Conservation (phyloP, 2,113 vertebrate genomes). For the Sylvicapra grimmia region DNA sequence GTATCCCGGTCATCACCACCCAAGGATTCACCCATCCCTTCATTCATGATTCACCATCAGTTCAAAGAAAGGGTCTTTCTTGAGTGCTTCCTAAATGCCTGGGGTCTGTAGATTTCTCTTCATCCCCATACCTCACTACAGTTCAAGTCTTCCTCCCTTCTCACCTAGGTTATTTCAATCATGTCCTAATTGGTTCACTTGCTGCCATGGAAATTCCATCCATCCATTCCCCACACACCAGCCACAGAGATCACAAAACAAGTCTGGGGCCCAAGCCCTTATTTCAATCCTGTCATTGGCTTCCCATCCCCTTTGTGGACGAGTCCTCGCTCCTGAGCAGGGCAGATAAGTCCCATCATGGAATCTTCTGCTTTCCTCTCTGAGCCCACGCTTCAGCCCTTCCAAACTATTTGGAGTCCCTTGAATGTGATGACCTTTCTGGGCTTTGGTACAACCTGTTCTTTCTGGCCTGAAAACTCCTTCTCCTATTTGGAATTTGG, state of each 20-base stretch:
- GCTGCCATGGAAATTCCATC: neutral
- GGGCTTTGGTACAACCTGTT: neutral
- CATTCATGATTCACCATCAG: neutral
- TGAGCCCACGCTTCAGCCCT: accelerated
- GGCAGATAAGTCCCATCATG: neutral
- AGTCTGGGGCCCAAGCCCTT: neutral
- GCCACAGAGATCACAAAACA: neutral
- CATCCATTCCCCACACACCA: neutral
- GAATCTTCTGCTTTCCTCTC: neutral
- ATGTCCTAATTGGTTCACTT: neutral
- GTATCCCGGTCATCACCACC: neutral
- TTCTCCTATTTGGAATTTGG: neutral
- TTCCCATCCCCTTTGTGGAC: neutral
- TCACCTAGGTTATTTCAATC: neutral
- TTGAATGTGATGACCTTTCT: neutral
- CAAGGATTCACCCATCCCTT: neutral
- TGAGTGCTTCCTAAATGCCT: neutral
- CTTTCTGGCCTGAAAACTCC: neutral
- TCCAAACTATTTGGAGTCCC: neutral
- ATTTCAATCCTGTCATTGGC: neutral
- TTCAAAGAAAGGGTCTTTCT: neutral
- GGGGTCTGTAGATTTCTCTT: neutral
- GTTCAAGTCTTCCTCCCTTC: neutral
- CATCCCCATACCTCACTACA: neutral
- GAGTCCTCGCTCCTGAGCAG: neutral